Evolutionary conservation across 37 sponge, comb jelly and placozoan genomes (phyloP).

Genomic region (Chondrilla cf. caribensis): DNA sequence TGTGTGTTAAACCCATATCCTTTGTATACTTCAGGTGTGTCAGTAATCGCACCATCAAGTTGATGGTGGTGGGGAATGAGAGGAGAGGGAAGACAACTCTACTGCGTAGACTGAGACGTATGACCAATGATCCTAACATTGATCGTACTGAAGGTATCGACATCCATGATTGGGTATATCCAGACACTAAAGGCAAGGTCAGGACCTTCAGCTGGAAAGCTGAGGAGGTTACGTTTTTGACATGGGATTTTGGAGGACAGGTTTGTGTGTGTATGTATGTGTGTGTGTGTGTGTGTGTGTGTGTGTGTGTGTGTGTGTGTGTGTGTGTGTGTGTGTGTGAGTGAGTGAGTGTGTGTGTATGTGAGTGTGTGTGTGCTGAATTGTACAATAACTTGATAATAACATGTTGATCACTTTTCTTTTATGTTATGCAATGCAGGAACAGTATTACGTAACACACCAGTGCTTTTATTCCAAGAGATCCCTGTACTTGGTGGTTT

Average conservation of each 20-base stretch:
- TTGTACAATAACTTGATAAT: no score
- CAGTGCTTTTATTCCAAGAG: constrained; percentile 91
- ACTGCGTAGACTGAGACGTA: constrained; percentile 62
- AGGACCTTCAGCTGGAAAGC: neutral
- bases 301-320: no score
- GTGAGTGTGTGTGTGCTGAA: no score
- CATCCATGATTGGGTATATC: constrained; percentile 68
- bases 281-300: no score
- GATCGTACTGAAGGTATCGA: constrained; percentile 75
- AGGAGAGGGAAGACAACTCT: constrained; percentile 90
- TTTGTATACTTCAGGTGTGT: constrained; percentile 44
- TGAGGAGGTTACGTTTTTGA: constrained; percentile 65
- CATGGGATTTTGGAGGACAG: constrained; percentile 96
- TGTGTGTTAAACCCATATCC: neutral
- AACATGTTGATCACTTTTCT: no score
- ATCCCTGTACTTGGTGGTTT: constrained; percentile 83
- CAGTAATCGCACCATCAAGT: constrained; percentile 77
- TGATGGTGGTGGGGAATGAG: constrained; percentile 82
- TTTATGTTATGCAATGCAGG: constrained; percentile 40
- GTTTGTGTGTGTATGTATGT: constrained; percentile 26
- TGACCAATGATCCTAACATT: constrained; percentile 8
- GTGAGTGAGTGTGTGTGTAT: no score
- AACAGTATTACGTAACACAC: constrained; percentile 89
- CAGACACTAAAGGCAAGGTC: neutral
- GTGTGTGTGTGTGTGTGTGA: no score